Conservation (phyloP, 2,888 invertebrate species). For the Ashinkailepas kermadecensis region DNA sequence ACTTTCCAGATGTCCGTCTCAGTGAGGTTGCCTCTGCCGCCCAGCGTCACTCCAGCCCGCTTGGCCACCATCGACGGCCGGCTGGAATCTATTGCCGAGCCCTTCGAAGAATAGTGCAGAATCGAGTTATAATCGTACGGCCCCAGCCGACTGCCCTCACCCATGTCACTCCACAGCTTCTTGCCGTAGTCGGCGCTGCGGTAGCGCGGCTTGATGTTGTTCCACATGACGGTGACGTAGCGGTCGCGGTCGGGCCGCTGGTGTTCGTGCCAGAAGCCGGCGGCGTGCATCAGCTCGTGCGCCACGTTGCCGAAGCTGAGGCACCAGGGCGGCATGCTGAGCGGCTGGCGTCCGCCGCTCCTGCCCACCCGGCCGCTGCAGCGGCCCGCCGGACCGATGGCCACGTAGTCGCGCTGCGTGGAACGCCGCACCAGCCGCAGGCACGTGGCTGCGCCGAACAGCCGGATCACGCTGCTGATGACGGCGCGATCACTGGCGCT, state of each 20-base stretch:
- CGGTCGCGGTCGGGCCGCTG: conserved; percentile 1
- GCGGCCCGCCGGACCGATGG: neutral
- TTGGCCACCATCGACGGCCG: conserved; percentile 26
- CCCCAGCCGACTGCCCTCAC: neutral
- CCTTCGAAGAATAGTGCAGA: conserved; percentile 29
- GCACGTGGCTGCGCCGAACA: neutral
- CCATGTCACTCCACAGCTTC: neutral
- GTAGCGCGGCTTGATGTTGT: conserved; percentile 1
- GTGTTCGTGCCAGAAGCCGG: conserved; percentile 7
- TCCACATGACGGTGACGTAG: neutral
- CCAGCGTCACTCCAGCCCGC: conserved; percentile 24
- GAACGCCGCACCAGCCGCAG: neutral
- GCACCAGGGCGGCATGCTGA: neutral
- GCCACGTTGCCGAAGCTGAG: neutral
- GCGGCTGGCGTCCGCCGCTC: neutral
- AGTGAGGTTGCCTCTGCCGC: conserved; percentile 27
- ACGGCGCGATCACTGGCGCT: neutral
- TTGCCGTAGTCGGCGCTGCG: neutral
- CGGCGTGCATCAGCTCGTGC: conserved; percentile 10
- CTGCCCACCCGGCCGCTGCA: neutral
- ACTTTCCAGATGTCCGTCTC: conserved; percentile 22
- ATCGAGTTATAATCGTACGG: conserved; percentile 24
- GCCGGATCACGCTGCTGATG: neutral
- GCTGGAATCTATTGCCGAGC: conserved; percentile 25
- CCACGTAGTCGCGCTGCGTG: neutral